Base-by-base conservation (phyloP, 2,797 vertebrate species). In the Siniperca obscura region DNA sequence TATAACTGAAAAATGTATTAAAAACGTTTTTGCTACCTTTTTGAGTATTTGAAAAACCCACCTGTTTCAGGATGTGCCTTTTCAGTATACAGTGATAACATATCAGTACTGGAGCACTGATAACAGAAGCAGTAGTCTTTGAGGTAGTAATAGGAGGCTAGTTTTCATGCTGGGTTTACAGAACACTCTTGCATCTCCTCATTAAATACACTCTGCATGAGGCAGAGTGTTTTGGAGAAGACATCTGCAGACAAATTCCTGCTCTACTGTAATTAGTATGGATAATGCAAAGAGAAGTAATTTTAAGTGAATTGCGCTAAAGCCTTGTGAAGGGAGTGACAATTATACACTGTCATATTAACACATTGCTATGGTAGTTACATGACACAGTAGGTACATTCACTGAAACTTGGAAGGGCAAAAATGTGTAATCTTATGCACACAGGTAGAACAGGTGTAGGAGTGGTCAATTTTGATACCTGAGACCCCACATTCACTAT, bases 61-160 rank as follows among this genome's bases (percentile, higher is more conserved):
- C 53, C 19, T 36, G 12, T 21, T 52, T 1, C 3, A 7, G 19
- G 16, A 22, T 44, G 11, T 64, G 16, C 30, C 25, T 65, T 56
- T 78, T 56, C 22, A 59, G 57, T 67, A 42, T 53, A 36, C 52
- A 73, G 40, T 80, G 27, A 61, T 50, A 72, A 22, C 69, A 36
- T 64, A 42, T 83, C 38, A 66, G n/a, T 22, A 57, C 40, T 68
- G 70, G 50, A 56, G 38, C 77, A 22, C 25, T 82, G 65, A 76
- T 79, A 69, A 65, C 14, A 71, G 17, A 10, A 22, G 38, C 46
- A 27, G 16, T 56, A 5, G 30, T 44, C 14, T 46, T 61, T 27
- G 19, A 40, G 21, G 11, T 46, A 46, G 5, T 52, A 53, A 27
- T 17, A 8, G 17, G 34, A 60, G 21, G 36, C 21, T 7, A 7